Base-by-base conservation (phyloP, 1,140 invertebrate genomes). In the Papilio machaon region DNA sequence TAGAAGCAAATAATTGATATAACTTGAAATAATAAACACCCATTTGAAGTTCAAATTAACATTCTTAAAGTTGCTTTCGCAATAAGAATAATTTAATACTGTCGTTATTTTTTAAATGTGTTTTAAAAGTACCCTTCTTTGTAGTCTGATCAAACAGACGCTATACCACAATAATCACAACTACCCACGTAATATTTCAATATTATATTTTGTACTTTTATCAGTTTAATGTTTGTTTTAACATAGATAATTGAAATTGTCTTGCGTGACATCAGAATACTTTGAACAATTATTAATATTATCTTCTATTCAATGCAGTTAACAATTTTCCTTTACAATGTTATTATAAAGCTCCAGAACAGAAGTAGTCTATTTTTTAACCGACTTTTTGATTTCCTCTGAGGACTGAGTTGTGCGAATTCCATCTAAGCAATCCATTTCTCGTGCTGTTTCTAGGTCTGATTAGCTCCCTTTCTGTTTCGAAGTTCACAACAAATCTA, bases 51-150 rank as follows among this genome's bases (percentile, higher is more conserved):
- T 47, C 43, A 15, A 74, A 46, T 74, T 74, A 23, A 74, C 73
- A 74, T 74, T 74, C 73, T 47, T 49, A 30, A 19, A 47, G 7
- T 47, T 1, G 2, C 73, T 43, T 47, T 49, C 38, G 46, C 8
- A 23, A 49, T 49, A 47, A 74, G 38, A 74, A 74, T 43, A 35
- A 73, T 46, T 19, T 74, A 47, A 46, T 10, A 49, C 15, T 43
- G 43, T 11, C 19, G 73, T 74, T 46, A 74, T 46, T 74, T 74
- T 47, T n/a, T 19, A 74, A 74, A n/a, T 11, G 9, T 19, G 9
- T 11, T 74, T 74, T 74, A 19, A 49, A 74, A 74, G 73, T 74
- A 74, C 73, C 73, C 73, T 47, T 49, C 10, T n/a, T 43, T 43
- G 11, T 46, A 49, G 38, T 43, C 46, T 47, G 43, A 8, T 49